These are phyloP conservation scores for Diarsia mendica DNA, from an alignment of 2,888 invertebrate species.

Conservation along the genomic window DNA sequence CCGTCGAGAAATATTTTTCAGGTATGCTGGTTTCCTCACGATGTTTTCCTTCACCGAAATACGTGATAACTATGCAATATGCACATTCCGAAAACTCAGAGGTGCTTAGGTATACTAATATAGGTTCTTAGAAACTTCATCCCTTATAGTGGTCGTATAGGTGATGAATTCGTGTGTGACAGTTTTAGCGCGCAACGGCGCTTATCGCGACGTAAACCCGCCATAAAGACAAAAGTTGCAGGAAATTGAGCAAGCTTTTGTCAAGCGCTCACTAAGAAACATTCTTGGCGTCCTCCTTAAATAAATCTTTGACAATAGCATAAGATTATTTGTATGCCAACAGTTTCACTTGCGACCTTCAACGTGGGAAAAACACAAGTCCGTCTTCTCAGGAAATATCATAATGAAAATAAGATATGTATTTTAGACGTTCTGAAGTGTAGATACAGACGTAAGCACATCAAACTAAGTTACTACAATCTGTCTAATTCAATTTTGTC, in stretches of 20 bases:
- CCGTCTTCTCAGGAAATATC: slow-evolving; percentile 2
- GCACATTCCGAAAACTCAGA: too few species aligned
- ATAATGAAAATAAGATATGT: slow-evolving; percentile 4
- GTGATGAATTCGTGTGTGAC: not conserved
- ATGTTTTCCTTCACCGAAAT: too few species aligned
- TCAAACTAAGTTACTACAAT: too few species aligned
- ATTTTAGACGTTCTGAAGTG: slow-evolving; percentile 5
- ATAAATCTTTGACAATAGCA: not conserved
- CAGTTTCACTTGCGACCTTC: slow-evolving; percentile 25
- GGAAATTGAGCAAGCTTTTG: not conserved
- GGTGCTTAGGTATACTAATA: not conserved
- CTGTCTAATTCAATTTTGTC: too few species aligned
- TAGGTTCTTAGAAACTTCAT: not conserved
- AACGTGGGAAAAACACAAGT: slow-evolving; percentile 19
- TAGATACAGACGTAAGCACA: too few species aligned
- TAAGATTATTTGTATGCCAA: slow-evolving; percentile 24
- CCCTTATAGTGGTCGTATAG: not conserved
- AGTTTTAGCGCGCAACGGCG: not conserved
- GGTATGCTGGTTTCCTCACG: too few species aligned
- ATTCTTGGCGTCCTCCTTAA: not conserved
- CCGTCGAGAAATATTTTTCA: too few species aligned
- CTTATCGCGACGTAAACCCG: not conserved
- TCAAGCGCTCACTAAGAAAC: not conserved
- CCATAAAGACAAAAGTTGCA: not conserved
- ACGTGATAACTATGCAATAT: too few species aligned